These are phyloP conservation scores for Anguilla japonica DNA, from an alignment of 2,113 vertebrate genomes.

Conservation along the genomic window DNA sequence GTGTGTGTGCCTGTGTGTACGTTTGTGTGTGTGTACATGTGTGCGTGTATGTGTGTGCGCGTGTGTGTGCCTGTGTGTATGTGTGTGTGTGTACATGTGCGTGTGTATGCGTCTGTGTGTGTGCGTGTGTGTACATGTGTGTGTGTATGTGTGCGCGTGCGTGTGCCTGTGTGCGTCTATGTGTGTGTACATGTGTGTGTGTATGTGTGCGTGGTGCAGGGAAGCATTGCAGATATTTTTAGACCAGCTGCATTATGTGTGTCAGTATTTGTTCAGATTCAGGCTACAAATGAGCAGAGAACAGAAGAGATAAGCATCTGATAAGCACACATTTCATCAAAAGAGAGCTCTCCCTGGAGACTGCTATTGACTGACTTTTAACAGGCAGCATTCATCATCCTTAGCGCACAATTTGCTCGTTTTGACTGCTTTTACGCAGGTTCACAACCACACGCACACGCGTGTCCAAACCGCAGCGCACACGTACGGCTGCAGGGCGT, in stretches of 20 bases:
- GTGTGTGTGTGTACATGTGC: no score
- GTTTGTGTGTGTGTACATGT: no score
- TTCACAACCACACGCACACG: no score
- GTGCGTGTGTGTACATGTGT: conserved; percentile 3
- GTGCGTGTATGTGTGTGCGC: no score
- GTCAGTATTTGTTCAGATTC: conserved; percentile 1
- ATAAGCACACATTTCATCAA: neutral
- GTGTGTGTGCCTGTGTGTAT: no score
- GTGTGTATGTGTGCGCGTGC: neutral
- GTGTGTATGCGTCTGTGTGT: no score
- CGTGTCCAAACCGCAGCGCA: neutral
- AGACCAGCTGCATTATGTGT: conserved; percentile 21
- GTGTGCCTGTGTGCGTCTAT: no score
- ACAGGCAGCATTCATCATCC: conserved; percentile 22
- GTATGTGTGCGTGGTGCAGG: conserved; percentile 3
- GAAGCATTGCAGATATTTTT: conserved; percentile 29
- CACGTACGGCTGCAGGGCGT: neutral
- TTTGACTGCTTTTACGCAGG: conserved; percentile 1
- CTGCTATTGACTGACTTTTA: neutral
- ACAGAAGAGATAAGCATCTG: conserved; percentile 14
- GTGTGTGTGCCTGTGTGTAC: neutral
- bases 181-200: conserved; percentile 1
- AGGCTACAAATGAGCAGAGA: neutral
- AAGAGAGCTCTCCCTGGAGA: neutral
- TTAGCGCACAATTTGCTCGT: neutral